Evolutionary conservation across 1,140 invertebrate genomes (phyloP), one percentile per base, ranked within the genome.

Genomic region (Choristoneura fumiferana): DNA sequence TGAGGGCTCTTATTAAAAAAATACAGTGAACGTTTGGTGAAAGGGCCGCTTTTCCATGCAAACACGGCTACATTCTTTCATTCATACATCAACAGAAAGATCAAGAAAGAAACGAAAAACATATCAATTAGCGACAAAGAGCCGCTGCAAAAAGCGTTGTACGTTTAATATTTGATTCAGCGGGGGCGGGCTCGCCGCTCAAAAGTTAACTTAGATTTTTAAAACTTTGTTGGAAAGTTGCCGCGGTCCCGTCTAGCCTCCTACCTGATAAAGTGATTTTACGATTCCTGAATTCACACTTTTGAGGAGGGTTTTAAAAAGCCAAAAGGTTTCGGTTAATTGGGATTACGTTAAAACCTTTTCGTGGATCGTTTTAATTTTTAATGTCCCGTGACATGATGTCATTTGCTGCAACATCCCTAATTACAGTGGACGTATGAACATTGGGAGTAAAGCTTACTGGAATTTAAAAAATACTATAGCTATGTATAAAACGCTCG

Each of bases 161-260:
- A 62, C 68, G 60, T 60, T 74, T 77, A 82, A 88, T 86, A 75
- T 85, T 85, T 85, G 82, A 86, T 88, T 81, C 74, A 77, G 63
- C 53, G 54, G 34, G 49, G 54, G 58, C 64, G 57, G 57, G 65
- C 37, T 62, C 61, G 55, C 77, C 62, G 68, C 49, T 67, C 58
- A 39, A 69, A 78, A 84, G 82, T 84, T 81, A 81, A 84, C 85
- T 84, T 84, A 67, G 81, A 80, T 88, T 88, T 87, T 87, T 84
- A 87, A 86, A 87, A 86, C 73, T 85, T 88, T 74, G 62, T 57
- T 62, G 38, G 54, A 71, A 89, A 83, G 78, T 84, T 82, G 63
- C 65, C 60, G 65, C 71, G 65, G 69, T 52, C 71, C 68, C 73
- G 74, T 71, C 73, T 73, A 67, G 75, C 65, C 70, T 78, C 72